A percentile compares a stretch with the other conserved stretches of the same genome.
Evolutionary conservation across 2,888 invertebrate genomes (phyloP).

Genomic region (Flexamia atlantica): DNA sequence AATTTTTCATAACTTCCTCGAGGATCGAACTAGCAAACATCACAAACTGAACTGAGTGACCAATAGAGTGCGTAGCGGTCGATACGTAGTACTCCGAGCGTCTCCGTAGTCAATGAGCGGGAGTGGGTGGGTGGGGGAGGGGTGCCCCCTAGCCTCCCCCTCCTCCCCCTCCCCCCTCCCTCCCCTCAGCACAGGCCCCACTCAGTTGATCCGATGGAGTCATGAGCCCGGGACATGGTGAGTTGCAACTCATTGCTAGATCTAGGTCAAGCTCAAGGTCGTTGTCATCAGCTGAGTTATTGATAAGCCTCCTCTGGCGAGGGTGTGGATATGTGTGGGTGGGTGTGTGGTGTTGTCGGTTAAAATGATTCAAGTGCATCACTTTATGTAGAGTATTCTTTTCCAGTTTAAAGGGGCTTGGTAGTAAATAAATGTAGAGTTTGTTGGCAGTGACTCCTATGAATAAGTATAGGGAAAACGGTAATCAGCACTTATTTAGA

Average conservation of each 20-base stretch:
- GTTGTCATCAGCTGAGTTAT: neutral
- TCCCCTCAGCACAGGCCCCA: neutral
- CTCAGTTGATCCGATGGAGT: constrained; percentile 17
- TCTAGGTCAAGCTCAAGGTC: constrained; percentile 33
- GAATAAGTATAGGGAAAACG: too few relatives aligned
- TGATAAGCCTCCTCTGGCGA: too few relatives aligned
- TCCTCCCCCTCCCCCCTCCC: neutral
- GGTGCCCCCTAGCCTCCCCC: neutral
- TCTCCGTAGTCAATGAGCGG: constrained; percentile 1
- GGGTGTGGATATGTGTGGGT: too few relatives aligned
- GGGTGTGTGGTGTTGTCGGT: too few relatives aligned
- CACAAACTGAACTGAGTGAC: neutral
- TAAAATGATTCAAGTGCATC: too few relatives aligned
- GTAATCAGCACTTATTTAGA: too few relatives aligned
- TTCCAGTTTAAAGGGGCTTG: too few relatives aligned
- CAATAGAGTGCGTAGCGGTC: constrained; percentile 14
- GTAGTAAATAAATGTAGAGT: too few relatives aligned
- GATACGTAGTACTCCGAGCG: constrained; percentile 12
- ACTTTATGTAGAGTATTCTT: too few relatives aligned
- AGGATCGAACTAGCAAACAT: too few relatives aligned
- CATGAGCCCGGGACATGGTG: constrained; percentile 27
- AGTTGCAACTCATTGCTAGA: constrained; percentile 11
- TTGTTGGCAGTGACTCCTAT: too few relatives aligned
- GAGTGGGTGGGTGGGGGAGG: constrained; percentile 17
- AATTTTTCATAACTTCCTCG: too few relatives aligned